phyloP scores from a whole-genome alignment of 2,888 invertebrate genomes.

The Malthinus flaveolus region DNA sequence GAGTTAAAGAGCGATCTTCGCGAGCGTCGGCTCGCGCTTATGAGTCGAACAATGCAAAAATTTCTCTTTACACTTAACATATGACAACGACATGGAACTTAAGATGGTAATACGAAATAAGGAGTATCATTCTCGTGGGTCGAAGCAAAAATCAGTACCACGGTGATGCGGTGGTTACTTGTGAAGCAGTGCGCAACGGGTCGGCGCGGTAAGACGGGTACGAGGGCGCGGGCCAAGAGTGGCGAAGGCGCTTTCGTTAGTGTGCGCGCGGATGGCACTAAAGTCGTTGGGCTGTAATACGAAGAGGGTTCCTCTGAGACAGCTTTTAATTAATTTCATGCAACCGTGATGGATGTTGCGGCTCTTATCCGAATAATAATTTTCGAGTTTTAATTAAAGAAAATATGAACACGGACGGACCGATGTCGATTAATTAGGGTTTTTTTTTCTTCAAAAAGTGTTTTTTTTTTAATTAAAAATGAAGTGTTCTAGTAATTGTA shows the following conservation, averaged over 20 bases:
- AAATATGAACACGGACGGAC: slow-evolving; percentile 9
- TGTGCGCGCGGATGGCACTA: slow-evolving; percentile 51
- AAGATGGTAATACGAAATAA: slow-evolving; percentile 16
- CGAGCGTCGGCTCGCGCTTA: not conserved
- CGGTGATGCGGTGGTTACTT: slow-evolving; percentile 53
- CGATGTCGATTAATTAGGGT: slow-evolving; percentile 16
- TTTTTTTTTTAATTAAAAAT: slow-evolving; percentile 18
- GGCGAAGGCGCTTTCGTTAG: slow-evolving; percentile 52
- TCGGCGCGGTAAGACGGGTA: slow-evolving; percentile 56
- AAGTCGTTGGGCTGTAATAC: slow-evolving; percentile 22
- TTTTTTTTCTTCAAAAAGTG: not conserved
- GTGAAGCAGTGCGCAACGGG: slow-evolving; percentile 55
- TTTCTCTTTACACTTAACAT: no score
- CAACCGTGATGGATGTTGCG: slow-evolving; percentile 17
- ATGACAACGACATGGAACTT: not conserved
- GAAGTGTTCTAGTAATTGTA: slow-evolving; percentile 14
- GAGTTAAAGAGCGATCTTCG: no score
- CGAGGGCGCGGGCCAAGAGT: slow-evolving; percentile 60
- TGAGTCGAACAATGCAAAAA: not conserved
- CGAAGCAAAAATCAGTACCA: slow-evolving; percentile 51
- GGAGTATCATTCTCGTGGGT: slow-evolving; percentile 38
- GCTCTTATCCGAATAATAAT: slow-evolving; percentile 8
- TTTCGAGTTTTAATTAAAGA: slow-evolving; percentile 16
- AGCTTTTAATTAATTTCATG: slow-evolving; percentile 23
- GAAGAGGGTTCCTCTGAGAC: slow-evolving; percentile 14